Evolutionary conservation across 92 coral and sea anemone species (phyloP), one percentile per base, ranked within the genome.

Genomic region (Siderastrea siderea): DNA sequence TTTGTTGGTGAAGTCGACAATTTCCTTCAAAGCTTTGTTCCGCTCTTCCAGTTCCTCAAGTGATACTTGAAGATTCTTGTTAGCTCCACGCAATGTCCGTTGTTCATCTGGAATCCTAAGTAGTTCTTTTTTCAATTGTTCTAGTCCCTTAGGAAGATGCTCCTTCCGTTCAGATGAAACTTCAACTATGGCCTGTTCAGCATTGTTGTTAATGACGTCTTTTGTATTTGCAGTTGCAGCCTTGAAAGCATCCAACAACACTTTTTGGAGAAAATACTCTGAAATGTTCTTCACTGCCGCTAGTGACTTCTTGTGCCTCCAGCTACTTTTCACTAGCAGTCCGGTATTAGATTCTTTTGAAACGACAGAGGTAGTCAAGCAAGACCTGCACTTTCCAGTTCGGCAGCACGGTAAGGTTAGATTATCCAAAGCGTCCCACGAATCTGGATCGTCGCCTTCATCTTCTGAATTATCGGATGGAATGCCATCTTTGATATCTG

Each of bases 271-370:
- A n/a, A 82, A n/a, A 47, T 55, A 0, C 17, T 82, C 86, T 6
- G 86, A 55, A 44, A 82, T 82, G 68, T 82, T 71, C 47, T 55
- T 69, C 6, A 82, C 78, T 4, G 66, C 78, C 54, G 78, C 68
- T 17, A 82, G 4, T 14, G 19, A 45, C 8, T 17, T 54, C 11
- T 80, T 58, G 58, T 49, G 0, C 1, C 19, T 43, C 43, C 15
- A 26, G 5, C 47, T 1, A 2, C 65, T 46, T 26, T 75, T 16
- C 3, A 38, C 64, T 55, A 47, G 11, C 11, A 0, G 5, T 11
- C 51, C 7, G 53, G 13, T 26, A 1, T 44, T 26, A 6, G 4
- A 8, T 2, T 38, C 51, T 3, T n/a, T 47, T 16, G 51, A 2
- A 2, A 11, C 49, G 38, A 77, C 62, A 38, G 64, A 12, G 6